phyloP scores from a whole-genome alignment of 2,888 invertebrate species.

The Synanthedon vespiformis region DNA sequence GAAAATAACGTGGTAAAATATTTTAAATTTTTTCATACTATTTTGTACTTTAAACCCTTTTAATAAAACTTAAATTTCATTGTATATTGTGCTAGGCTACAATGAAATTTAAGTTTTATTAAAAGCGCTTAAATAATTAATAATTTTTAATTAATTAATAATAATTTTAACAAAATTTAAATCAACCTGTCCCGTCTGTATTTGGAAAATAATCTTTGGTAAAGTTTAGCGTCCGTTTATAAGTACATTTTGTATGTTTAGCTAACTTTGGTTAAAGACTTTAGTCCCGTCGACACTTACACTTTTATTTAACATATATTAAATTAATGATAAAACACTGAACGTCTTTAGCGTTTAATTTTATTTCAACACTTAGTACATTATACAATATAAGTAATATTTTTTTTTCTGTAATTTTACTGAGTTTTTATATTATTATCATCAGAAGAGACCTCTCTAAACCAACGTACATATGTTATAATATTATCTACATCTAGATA shows the following conservation, averaged over 20 bases:
- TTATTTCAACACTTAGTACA: slow-evolving; percentile 52
- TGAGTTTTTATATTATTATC: slow-evolving; percentile 37
- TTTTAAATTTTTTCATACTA: too few relatives aligned
- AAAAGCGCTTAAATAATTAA: too few relatives aligned
- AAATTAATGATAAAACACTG: slow-evolving; percentile 36
- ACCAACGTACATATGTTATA: slow-evolving; percentile 39
- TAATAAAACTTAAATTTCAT: too few relatives aligned
- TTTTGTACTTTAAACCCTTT: too few relatives aligned
- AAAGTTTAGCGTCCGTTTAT: not conserved
- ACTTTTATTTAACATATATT: not conserved
- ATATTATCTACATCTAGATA: slow-evolving; percentile 40
- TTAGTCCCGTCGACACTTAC: not conserved
- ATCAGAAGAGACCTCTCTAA: slow-evolving; percentile 44
- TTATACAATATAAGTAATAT: slow-evolving; percentile 12
- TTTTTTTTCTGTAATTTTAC: slow-evolving; percentile 29
- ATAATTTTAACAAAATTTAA: too few relatives aligned
- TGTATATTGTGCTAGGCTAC: too few relatives aligned
- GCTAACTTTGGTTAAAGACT: not conserved
- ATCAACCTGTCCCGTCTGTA: not conserved
- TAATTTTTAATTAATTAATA: too few relatives aligned
- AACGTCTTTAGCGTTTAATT: slow-evolving; percentile 46
- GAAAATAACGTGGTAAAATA: too few relatives aligned
- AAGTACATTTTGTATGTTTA: not conserved
- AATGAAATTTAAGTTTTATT: too few relatives aligned
- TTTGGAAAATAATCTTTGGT: not conserved